Evolutionary conservation across 2,113 vertebrate genomes (phyloP), one percentile per base, ranked within the genome.

Genomic region (Lophotis ruficrista): DNA sequence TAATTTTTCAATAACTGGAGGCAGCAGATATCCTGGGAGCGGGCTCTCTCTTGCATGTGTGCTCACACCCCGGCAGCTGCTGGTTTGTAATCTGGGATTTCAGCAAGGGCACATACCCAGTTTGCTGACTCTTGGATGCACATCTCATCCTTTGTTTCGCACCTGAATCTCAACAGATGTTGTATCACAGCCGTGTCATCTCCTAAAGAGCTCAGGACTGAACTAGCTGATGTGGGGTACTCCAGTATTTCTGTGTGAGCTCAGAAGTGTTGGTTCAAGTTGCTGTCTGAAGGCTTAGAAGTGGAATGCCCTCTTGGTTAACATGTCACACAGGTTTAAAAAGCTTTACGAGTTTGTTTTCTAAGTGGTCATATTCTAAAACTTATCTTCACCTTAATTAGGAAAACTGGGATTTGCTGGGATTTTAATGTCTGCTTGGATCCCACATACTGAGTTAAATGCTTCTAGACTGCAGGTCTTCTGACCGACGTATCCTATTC

Each of bases 41-140:
- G 0, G 13, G 10, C 0, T 3, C 27, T 94, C 2, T 57, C 11
- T 45, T 38, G 14, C 0, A 0, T 20, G n/a, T 72, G 24, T 15
- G 12, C 21, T 64, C 35, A 23, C 8, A 33, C 3, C 20, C 56
- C 6, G 1, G 33, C 17, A 33, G 38, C 60, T 87, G 53, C 33
- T 2, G 5, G 51, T 53, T 12, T 92, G 37, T 64, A 23, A 27
- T 24, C 23, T 28, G 78, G 47, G 27, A 51, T 83, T 90, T 81
- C 64, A 48, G 54, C 51, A 66, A 33, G 47, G 25, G 4, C 45
- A 11, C 6, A 1, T 58, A 23, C 21, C 48, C 41, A 20, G 14
- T 78, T 51, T 83, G 19, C 57, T 84, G 47, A 28, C 31, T 56
- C 41, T 4, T 4, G 12, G 38, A 56, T 54, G 22, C 38, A 56